Evolutionary conservation across 2,888 invertebrate genomes (phyloP).

Genomic region (Plutella xylostella): DNA sequence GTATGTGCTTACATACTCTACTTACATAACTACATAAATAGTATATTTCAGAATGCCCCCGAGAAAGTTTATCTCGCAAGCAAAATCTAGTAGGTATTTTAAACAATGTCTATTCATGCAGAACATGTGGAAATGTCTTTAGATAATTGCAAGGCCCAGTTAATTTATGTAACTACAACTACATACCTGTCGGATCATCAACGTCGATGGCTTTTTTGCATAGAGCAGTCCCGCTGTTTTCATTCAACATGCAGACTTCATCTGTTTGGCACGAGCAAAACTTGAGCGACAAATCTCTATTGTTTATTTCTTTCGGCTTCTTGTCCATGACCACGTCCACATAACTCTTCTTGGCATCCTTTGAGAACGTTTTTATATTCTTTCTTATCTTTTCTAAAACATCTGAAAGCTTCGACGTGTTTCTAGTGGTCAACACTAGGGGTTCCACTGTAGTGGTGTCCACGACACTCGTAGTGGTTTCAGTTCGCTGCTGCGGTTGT

Average conservation of each 20-base stretch:
- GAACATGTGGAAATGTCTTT: too few relatives aligned
- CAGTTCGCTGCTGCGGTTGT: constrained; percentile 22
- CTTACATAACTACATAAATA: too few relatives aligned
- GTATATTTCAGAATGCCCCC: too few relatives aligned
- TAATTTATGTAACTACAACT: too few relatives aligned
- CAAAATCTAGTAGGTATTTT: too few relatives aligned
- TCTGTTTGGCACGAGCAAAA: constrained; percentile 65
- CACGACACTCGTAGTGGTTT: constrained; percentile 21
- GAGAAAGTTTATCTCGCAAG: too few relatives aligned
- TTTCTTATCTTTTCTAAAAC: constrained; percentile 52
- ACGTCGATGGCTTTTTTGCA: constrained; percentile 65
- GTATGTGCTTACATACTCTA: too few relatives aligned
- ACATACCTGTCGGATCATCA: constrained; percentile 70
- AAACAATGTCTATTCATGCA: background rate
- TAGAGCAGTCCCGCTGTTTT: constrained; percentile 68
- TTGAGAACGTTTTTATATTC: constrained; percentile 56
- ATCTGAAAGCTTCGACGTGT: constrained; percentile 31
- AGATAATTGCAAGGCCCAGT: background rate
- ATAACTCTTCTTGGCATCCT: constrained; percentile 30
- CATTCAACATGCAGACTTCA: constrained; percentile 75
- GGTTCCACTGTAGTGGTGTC: constrained; percentile 28
- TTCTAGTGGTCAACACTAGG: constrained; percentile 27
- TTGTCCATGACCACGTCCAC: constrained; percentile 19
- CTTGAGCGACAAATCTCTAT: constrained; percentile 46
- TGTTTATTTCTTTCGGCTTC: constrained; percentile 44